Percentiles rank a stretch among this genome's conserved stretches.
phyloP scores from a whole-genome alignment of 2,888 invertebrate species.

The Drosophila tanythrix region DNA sequence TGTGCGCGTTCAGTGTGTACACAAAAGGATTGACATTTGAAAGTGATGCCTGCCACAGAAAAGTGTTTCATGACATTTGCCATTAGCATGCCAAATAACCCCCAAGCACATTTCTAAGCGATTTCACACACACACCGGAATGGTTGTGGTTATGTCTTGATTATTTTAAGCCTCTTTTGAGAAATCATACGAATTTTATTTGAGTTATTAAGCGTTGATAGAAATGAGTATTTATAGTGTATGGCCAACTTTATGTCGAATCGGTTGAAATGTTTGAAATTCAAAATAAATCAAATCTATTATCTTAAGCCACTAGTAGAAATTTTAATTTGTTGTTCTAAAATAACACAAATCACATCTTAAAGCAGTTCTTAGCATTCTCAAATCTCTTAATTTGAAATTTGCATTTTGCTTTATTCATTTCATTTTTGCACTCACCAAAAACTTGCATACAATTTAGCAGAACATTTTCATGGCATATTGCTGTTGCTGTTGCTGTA shows the following conservation, averaged over 20 bases:
- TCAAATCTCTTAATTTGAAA: background rate
- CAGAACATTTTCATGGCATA: slow-evolving; percentile 30
- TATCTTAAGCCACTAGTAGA: background rate
- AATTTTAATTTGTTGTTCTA: background rate
- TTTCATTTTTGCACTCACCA: background rate
- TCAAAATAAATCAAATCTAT: too few relatives aligned
- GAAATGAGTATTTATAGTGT: background rate
- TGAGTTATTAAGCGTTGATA: background rate
- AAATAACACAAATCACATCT: background rate
- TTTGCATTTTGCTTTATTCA: slow-evolving; percentile 9
- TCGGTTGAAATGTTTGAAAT: background rate
- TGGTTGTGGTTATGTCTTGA: background rate
- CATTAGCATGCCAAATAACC: slow-evolving; percentile 9
- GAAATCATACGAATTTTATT: background rate
- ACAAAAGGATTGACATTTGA: slow-evolving; percentile 66
- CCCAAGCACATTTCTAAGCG: slow-evolving; percentile 10
- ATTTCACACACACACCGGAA: slow-evolving; percentile 1
- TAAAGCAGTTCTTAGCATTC: background rate
- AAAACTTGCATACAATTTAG: slow-evolving; percentile 24
- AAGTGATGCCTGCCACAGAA: slow-evolving; percentile 44
- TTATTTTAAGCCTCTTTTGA: background rate
- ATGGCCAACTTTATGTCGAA: background rate
- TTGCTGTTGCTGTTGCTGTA: slow-evolving; percentile 1
- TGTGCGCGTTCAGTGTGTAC: slow-evolving; percentile 24
- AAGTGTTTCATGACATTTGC: slow-evolving; percentile 30